Base-by-base conservation (phyloP, 2,888 invertebrate genomes). In the Sminthurides aquaticus region DNA sequence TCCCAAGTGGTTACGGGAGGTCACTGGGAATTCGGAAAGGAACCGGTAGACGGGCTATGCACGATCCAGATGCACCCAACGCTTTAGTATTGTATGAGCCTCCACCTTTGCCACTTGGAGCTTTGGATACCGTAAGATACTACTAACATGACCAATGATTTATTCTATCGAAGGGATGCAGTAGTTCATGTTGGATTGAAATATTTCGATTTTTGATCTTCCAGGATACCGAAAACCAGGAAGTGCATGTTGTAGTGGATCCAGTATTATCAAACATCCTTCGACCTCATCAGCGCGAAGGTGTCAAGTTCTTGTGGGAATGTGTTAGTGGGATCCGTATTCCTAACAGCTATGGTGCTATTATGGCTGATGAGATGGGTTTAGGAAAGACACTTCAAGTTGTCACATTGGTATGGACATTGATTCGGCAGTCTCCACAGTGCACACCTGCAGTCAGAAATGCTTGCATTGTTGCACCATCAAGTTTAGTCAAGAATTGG, bases 291-390 rank as follows among this genome's bases (percentile, higher is more conserved):
- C 99, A 99, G 79, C 85, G 98, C 71, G 98, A 99, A 83, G 99
- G 99, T 43, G 98, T 99, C 0, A 91, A 91, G 77, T 99, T 99
- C 78, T 97, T 99, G 96, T 99, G 95, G 77, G 96, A 99, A 78
- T 99, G 98, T 81, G 96, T 98, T 2, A 94, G 91, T 8, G 99
- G 98, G 1, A 82, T 84, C 49, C 89, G 92, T 76, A 93, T 95
- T 73, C 88, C 89, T 65, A 84, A 85, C 67, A 89, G 89, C 28
- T 88, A 84, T 79, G 99, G 99, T 0, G 99, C 98, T 76, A 99
- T 99, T 57, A 99, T 99, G 98, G 99, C 99, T 2, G 99, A 99
- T 80, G 99, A 99, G 84, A 99, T 99, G 98, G 97, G 91, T 3
- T 34, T 69, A 52, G 71, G 72, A 11, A 99, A 99, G 81, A 99